phyloP scores from a whole-genome alignment of 2,888 invertebrate species.

The Elegia similella region DNA sequence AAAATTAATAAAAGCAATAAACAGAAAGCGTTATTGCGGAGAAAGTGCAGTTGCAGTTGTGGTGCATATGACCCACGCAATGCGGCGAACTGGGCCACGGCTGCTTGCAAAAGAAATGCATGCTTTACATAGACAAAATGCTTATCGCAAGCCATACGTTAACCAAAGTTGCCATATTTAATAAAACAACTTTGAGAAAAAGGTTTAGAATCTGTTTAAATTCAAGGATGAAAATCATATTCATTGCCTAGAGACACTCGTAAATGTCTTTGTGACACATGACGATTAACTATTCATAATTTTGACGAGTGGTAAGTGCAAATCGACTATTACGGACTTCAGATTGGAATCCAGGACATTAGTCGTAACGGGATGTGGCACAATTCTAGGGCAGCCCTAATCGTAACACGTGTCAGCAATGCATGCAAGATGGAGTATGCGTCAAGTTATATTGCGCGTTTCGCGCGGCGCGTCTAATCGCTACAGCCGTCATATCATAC shows the following conservation, averaged over 20 bases:
- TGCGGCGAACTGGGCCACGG: slow-evolving; percentile 64
- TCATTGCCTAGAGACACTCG: too few relatives aligned
- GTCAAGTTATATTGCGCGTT: neutral
- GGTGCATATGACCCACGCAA: slow-evolving; percentile 69
- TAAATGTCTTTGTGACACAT: too few relatives aligned
- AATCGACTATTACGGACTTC: too few relatives aligned
- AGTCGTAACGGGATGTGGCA: too few relatives aligned
- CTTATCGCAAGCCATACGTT: too few relatives aligned
- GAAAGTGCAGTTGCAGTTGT: slow-evolving; percentile 60
- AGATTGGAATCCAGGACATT: too few relatives aligned
- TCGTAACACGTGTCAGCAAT: slow-evolving; percentile 19
- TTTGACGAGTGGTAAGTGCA: too few relatives aligned
- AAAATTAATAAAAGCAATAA: neutral
- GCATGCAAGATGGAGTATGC: slow-evolving; percentile 1
- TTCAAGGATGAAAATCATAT: too few relatives aligned
- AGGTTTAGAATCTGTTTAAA: too few relatives aligned
- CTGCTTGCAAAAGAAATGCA: slow-evolving; percentile 51
- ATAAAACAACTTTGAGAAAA: too few relatives aligned
- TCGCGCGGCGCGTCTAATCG: neutral
- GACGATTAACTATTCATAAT: too few relatives aligned
- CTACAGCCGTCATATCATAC: neutral
- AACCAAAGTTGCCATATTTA: too few relatives aligned
- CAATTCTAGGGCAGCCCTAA: neutral
- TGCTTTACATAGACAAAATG: slow-evolving; percentile 35
- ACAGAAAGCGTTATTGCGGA: slow-evolving; percentile 54